phyloP scores from a whole-genome alignment of 1,140 invertebrate species.

The Anthonomus grandis region DNA sequence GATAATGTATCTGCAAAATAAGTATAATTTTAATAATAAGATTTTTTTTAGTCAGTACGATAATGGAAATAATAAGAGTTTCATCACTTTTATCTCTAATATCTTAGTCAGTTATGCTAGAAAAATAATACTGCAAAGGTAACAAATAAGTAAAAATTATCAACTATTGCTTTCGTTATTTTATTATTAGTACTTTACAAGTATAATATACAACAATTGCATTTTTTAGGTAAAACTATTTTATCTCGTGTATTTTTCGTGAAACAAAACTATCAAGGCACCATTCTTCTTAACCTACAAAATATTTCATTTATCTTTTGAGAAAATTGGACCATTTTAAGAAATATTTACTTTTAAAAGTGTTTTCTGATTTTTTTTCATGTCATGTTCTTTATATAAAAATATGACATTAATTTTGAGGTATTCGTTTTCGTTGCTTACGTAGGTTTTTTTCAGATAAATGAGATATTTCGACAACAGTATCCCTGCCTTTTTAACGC shows the following conservation, averaged over 20 bases:
- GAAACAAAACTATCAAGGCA: constrained; percentile 47
- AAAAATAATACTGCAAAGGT: no score
- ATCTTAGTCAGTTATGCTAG: no score
- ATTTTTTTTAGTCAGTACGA: no score
- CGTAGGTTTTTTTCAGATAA: constrained; percentile 5
- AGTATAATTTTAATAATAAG: no score
- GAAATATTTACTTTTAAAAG: neutral
- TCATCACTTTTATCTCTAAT: no score
- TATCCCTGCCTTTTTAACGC: constrained; percentile 29
- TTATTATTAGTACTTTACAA: constrained; percentile 41
- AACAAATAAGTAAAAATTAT: no score
- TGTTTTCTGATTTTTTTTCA: neutral
- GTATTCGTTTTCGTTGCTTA: constrained; percentile 16
- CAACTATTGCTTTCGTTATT: constrained; percentile 25
- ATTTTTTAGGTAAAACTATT: constrained; percentile 39
- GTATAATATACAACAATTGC: constrained; percentile 43
- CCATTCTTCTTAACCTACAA: constrained; percentile 35
- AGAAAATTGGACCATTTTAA: neutral
- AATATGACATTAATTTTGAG: neutral
- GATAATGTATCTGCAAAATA: no score
- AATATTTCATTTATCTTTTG: constrained; percentile 27
- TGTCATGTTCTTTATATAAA: neutral
- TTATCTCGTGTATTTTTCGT: constrained; percentile 36
- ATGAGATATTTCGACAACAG: constrained; percentile 14
- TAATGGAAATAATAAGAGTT: no score